These are phyloP conservation scores for Melanostoma mellinum DNA, from an alignment of 2,888 invertebrate species.

Conservation along the genomic window DNA sequence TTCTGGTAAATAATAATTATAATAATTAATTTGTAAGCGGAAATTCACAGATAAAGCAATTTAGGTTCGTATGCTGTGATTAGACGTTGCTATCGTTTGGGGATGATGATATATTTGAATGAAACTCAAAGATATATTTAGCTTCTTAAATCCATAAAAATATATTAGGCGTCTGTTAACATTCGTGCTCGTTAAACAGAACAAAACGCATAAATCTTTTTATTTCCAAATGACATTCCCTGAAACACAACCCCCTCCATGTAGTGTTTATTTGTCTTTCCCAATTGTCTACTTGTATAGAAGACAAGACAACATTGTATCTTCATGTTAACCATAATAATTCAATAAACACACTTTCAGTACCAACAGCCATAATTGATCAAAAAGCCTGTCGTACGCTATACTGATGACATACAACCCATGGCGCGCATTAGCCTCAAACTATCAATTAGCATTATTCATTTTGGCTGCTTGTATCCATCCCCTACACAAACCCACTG, in stretches of 20 bases:
- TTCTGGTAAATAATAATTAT: slow-evolving; percentile 14
- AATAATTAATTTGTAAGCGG: slow-evolving; percentile 43
- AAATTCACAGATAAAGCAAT: slow-evolving; percentile 6
- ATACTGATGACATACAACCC: slow-evolving; percentile 25
- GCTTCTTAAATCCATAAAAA: too few relatives aligned
- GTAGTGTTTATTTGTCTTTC: too few relatives aligned
- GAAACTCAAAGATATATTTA: too few relatives aligned
- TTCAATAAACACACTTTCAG: slow-evolving; percentile 28
- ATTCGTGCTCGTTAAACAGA: too few relatives aligned
- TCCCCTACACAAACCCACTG: neutral
- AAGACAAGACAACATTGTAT: slow-evolving; percentile 4
- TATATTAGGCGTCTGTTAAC: too few relatives aligned
- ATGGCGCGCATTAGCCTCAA: slow-evolving; percentile 27
- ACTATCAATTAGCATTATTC: slow-evolving; percentile 63
- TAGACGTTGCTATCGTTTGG: neutral
- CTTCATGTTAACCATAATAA: neutral
- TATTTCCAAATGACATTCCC: too few relatives aligned
- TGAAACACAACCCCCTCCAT: too few relatives aligned
- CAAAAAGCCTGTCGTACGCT: slow-evolving; percentile 28
- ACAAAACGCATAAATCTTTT: too few relatives aligned
- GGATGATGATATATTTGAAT: neutral
- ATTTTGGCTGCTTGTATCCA: slow-evolving; percentile 31
- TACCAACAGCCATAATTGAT: slow-evolving; percentile 35
- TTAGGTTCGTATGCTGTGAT: neutral
- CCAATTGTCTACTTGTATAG: neutral